Base-by-base conservation (phyloP, 2,113 vertebrate species). In the Malurus cyaneus region DNA sequence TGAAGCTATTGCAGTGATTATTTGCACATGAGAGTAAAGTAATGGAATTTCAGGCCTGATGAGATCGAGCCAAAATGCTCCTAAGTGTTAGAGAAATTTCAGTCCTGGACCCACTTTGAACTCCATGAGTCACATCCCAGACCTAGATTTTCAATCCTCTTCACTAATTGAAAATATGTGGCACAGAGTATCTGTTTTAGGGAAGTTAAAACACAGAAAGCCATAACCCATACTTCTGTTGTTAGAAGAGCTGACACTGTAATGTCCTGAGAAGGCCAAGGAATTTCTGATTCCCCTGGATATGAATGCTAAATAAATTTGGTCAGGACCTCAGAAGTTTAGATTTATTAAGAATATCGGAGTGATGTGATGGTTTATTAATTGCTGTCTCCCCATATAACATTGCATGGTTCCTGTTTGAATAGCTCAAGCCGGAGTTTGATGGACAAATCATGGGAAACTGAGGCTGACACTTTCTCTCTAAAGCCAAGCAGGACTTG, bases 81-180 rank as follows among this genome's bases (percentile, higher is more conserved):
- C 29, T n/a, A 54, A 87, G 64, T 61, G 77, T 52, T 62, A 79
- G n/a, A 84, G 82, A 93, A 82, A 88, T 94, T 90, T 93, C 67
- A 88, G 90, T 50, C 50, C 61, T 93, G 89, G 78, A 85, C 80
- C 44, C 65, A 32, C 72, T 86, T 86, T 69, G 77, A 91, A 88
- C 86, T 89, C 42, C 25, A 15, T 7, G n/a, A 95, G 36, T 94
- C 80, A 85, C n/a, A 72, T 39, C 50, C 23, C 42, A 80, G 69
- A 85, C 59, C 34, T 50, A 80, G 26, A 53, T 41, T 72, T 96
- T 91, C 81, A 87, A 84, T 92, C 44, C 31, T 79, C 36, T 81
- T 64, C 42, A 81, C 39, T 88, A 90, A 57, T 11, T 89, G 70
- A 70, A 84, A 82, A 70, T 72, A 53, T 15, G 19, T 65, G 24